Evolutionary conservation across 2,888 invertebrate genomes (phyloP).

Genomic region (Microchrysa polita): DNA sequence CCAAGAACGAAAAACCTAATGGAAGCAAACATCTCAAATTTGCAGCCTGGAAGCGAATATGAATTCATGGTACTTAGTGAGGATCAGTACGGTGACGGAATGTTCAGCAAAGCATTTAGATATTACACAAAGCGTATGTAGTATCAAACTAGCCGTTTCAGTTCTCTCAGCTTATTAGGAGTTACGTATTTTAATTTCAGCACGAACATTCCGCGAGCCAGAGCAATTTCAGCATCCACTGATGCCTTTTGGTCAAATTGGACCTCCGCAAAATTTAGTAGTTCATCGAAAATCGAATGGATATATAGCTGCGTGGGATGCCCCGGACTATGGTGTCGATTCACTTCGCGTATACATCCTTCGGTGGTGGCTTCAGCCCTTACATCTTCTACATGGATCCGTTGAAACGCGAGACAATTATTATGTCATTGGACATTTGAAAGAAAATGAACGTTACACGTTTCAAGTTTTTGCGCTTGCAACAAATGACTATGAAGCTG

Average conservation of each 20-base stretch:
- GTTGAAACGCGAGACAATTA: constrained; percentile 77
- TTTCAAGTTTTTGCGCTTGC: constrained; percentile 78
- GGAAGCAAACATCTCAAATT: constrained; percentile 80
- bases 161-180: background rate
- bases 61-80: constrained; percentile 91
- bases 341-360: constrained; percentile 72
- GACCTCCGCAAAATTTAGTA: constrained; percentile 75
- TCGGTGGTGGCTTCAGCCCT: constrained; percentile 75
- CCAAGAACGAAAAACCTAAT: constrained; percentile 77
- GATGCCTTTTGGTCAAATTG: constrained; percentile 64
- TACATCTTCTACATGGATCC: constrained; percentile 72
- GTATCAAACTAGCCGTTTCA: background rate
- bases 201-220: constrained; percentile 50
- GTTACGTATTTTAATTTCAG: constrained; percentile 42
- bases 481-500: constrained; percentile 69
- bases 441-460: constrained; percentile 78
- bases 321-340: constrained; percentile 70
- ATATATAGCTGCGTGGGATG: constrained; percentile 79
- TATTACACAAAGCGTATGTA: constrained; percentile 73
- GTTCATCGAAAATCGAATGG: constrained; percentile 78
- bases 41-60: constrained; percentile 81
- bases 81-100: constrained; percentile 87
- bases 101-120: constrained; percentile 85
- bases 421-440: constrained; percentile 74
- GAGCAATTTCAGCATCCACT: constrained; percentile 51